Evolutionary conservation across 2,113 vertebrate species (phyloP).

Genomic region (Mugil cephalus): DNA sequence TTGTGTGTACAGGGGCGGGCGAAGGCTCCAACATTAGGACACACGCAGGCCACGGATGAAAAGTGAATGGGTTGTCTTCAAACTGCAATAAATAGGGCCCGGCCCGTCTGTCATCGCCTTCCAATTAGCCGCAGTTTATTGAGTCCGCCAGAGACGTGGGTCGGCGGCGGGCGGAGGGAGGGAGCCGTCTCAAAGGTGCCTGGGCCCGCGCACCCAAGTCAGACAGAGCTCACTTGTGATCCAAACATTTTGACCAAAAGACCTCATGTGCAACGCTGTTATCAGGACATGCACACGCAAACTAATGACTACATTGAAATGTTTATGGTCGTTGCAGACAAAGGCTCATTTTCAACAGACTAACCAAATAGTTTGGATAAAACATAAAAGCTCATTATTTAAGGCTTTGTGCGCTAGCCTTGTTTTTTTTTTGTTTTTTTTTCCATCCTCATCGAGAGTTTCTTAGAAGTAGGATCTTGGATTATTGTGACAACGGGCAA

Average conservation of each 20-base stretch:
- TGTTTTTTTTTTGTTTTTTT: too few relatives aligned
- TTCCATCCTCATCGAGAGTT: too few relatives aligned
- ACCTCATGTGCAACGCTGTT: constrained; percentile 37
- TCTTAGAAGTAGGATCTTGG: too few relatives aligned
- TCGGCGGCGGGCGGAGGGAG: constrained; percentile 81
- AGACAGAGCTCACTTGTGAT: constrained; percentile 67
- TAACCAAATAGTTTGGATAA: neutral
- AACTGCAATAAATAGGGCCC: constrained; percentile 77
- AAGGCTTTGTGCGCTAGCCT: too few relatives aligned
- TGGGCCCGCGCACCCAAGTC: constrained; percentile 50
- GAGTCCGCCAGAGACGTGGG: constrained; percentile 81
- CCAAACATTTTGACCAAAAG: constrained; percentile 52
- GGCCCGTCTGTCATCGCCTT: constrained; percentile 84
- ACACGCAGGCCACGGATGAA: constrained; percentile 44
- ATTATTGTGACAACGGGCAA: neutral
- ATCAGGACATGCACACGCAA: constrained; percentile 17
- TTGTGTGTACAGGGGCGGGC: constrained; percentile 16
- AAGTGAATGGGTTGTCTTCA: constrained; percentile 76
- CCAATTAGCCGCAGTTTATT: constrained; percentile 86
- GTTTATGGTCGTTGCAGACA: neutral
- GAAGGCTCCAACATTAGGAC: constrained; percentile 43
- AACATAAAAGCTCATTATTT: neutral
- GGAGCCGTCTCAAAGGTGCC: constrained; percentile 81
- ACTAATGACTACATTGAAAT: neutral
- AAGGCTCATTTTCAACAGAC: too few relatives aligned